Conservation (phyloP, 2,797 vertebrate species). For the Capromys pilorides region DNA sequence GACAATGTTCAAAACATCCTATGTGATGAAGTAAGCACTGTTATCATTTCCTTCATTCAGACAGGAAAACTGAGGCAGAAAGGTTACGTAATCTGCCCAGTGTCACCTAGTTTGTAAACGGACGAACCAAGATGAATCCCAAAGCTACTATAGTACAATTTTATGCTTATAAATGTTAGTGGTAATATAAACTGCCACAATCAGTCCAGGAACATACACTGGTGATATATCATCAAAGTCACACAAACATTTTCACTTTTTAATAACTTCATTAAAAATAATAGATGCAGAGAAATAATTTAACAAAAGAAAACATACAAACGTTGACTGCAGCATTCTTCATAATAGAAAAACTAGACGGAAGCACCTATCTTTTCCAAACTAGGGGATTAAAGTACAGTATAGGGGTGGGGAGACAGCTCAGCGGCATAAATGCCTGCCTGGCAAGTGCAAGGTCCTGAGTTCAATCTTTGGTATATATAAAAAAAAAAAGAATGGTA, state of each 20-base stretch:
- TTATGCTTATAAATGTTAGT: background rate
- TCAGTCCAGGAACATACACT: background rate
- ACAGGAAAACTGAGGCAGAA: background rate
- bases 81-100: background rate
- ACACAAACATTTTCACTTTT: background rate
- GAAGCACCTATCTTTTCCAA: constrained; percentile 42
- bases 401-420: no score
- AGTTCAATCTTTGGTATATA: no score
- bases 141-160: background rate
- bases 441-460: no score
- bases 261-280: background rate
- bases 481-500: background rate
- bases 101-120: background rate
- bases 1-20: background rate
- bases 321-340: constrained; percentile 1
- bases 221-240: background rate
- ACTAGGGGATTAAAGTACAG: constrained; percentile 6
- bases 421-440: no score
- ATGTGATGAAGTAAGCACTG: background rate
- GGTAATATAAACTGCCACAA: background rate
- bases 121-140: constrained; percentile 5
- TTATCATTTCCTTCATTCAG: background rate
- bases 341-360: background rate
- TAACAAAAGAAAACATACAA: background rate
- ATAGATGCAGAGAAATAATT: background rate